These are phyloP conservation scores for Rhabdornis inornatus DNA, from an alignment of 2,113 vertebrate genomes.

Conservation along the genomic window DNA sequence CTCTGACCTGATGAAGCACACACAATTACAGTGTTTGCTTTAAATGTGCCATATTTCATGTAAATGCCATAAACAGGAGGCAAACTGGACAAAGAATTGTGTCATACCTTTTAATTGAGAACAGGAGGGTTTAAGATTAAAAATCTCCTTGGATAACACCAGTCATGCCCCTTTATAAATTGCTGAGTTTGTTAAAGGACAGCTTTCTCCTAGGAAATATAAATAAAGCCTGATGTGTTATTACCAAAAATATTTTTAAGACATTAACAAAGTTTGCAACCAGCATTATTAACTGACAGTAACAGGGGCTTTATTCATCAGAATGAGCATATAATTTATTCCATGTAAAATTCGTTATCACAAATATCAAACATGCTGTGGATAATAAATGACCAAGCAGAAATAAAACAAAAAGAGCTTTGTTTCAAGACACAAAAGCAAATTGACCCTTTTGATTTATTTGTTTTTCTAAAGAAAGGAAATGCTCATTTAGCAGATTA, in stretches of 20 bases:
- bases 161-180: neutral
- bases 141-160: neutral
- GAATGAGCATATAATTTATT: constrained; percentile 22
- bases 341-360: constrained; percentile 54
- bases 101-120: constrained; percentile 5
- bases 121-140: neutral
- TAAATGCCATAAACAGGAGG: neutral
- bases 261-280: neutral
- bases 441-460: constrained; percentile 40
- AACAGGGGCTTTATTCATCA: constrained; percentile 44
- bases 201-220: neutral
- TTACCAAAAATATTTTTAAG: constrained; percentile 15
- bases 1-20: neutral
- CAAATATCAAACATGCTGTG: constrained; percentile 1
- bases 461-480: constrained; percentile 33
- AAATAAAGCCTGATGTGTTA: neutral
- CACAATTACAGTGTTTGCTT: neutral
- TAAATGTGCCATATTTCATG: constrained; percentile 5
- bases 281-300: neutral
- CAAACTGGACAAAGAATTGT: neutral
- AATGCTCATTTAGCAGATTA: constrained; percentile 55
- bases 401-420: constrained; percentile 45
- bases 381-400: constrained; percentile 23
- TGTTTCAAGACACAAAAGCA: constrained; percentile 43
- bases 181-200: neutral